Base-by-base conservation (phyloP, 2,797 vertebrate genomes). In the Serranus cabrilla region DNA sequence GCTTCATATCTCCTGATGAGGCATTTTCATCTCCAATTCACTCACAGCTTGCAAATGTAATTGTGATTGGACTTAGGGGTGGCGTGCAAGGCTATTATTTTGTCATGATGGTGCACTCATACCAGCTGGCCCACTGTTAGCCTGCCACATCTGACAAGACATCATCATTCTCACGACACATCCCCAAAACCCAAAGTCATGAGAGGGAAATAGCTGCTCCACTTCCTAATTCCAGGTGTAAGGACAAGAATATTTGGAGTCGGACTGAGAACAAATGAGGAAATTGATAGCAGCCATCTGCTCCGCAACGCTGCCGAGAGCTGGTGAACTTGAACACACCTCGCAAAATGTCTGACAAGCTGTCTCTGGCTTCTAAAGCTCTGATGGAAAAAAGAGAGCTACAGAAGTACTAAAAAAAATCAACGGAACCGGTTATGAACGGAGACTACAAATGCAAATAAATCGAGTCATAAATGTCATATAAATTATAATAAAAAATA, bases 251-350 rank as follows among this genome's bases (percentile, higher is more conserved):
- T 87, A 93, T 93, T 90, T 89, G 74, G 90, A 92, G 85, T 90
- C 83, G 68, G 75, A 84, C 84, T 70, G 82, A 82, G 95, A 97
- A 93, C 97, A 97, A 97, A 98, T 96, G 96, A 95, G 97, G 96
- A 97, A 97, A 98, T 96, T 96, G 96, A 99, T 97, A 95, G 97
- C 95, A 93, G 95, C 97, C 97, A 98, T 98, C 97, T 98, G 97
- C 95, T 97, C 86, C 71, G 89, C 92, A 93, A 94, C 16, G 66
- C 81, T 78, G 73, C 76, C 2, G 64, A 85, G 83, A 84, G 78
- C 86, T 71, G 82, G 80, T 92, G 91, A 93, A 94, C 92, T 91
- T 92, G 88, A 92, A 93, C 88, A 54, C 87, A 86, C 90, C 91
- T 85, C 82, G 47, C 76, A 87, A 90, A 91, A 91, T 91, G 89